Percentiles rank a stretch among this genome's conserved stretches.
These are phyloP conservation scores for Aptenodytes patagonicus DNA, from an alignment of 2,113 vertebrate species.

Conservation along the genomic window DNA sequence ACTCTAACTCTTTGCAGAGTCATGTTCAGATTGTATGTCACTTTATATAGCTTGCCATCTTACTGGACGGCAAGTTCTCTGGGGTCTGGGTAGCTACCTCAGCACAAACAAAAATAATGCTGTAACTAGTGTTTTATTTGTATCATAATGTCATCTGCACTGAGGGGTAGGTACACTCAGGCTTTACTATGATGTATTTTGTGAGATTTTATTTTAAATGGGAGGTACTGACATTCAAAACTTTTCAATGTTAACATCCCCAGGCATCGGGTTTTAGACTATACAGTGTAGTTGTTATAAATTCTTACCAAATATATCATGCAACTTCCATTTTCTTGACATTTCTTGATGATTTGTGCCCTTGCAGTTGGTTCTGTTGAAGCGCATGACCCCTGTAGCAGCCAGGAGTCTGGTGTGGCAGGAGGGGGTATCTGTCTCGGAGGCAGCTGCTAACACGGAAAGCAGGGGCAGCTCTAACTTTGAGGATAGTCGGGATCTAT, in stretches of 20 bases:
- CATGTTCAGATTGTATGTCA: background rate
- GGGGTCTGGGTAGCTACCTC: background rate
- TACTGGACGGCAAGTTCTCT: background rate
- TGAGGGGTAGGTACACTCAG: background rate
- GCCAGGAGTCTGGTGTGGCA: background rate
- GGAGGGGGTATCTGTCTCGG: background rate
- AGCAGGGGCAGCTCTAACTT: background rate
- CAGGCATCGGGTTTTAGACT: background rate
- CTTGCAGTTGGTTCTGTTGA: background rate
- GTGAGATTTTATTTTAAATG: background rate
- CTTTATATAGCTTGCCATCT: background rate
- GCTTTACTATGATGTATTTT: background rate
- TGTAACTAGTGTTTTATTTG: background rate
- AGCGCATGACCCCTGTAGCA: fast-evolving
- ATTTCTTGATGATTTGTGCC: background rate
- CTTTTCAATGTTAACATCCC: background rate
- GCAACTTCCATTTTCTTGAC: background rate
- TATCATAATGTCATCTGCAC: background rate
- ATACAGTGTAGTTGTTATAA: background rate
- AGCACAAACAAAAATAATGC: background rate
- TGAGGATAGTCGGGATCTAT: background rate
- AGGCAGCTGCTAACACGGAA: background rate
- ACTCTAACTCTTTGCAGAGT: background rate
- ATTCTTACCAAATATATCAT: background rate
- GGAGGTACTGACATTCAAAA: background rate